A percentile compares a stretch with the other conserved stretches of the same genome.
Evolutionary conservation across 1,140 invertebrate genomes (phyloP).

Genomic region (Platyura marginata): DNA sequence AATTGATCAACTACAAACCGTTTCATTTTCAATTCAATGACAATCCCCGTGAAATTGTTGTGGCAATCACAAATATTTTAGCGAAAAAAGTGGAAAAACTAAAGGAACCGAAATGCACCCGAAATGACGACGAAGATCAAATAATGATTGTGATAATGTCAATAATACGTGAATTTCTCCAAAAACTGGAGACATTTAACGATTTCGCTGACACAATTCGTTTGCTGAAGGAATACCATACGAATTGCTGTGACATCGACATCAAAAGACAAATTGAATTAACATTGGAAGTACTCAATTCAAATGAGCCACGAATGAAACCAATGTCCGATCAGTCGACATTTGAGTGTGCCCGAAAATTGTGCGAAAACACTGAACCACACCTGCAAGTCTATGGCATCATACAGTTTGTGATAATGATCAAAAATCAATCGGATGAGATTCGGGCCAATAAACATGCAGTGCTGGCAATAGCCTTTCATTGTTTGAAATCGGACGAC

Average conservation of each 20-base stretch:
- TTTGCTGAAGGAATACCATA: constrained; percentile 3
- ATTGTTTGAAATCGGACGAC: constrained; percentile 14
- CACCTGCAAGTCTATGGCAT: constrained; percentile 21
- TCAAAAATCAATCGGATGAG: constrained; percentile 10
- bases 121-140: constrained; percentile 6
- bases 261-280: constrained; percentile 7
- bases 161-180: constrained; percentile 15
- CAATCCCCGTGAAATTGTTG: constrained; percentile 11
- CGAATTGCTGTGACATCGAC: constrained; percentile 4
- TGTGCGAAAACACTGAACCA: constrained; percentile 13
- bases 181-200: constrained; percentile 6
- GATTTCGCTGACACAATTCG: constrained; percentile 2
- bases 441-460: constrained; percentile 14
- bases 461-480: constrained; percentile 15
- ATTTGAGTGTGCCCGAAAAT: constrained; percentile 12
- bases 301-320: neutral
- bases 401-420: constrained; percentile 12
- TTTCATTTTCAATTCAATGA: constrained; percentile 12
- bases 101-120: constrained; percentile 1
- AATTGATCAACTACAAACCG: constrained; percentile 13
- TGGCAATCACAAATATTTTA: constrained; percentile 9
- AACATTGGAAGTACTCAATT: constrained; percentile 7
- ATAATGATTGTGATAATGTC: constrained; percentile 12
- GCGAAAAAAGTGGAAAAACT: constrained; percentile 1
- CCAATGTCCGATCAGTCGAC: neutral